These are phyloP conservation scores for Margaritifera margaritifera DNA, from an alignment of 2,888 invertebrate genomes.

Conservation along the genomic window DNA sequence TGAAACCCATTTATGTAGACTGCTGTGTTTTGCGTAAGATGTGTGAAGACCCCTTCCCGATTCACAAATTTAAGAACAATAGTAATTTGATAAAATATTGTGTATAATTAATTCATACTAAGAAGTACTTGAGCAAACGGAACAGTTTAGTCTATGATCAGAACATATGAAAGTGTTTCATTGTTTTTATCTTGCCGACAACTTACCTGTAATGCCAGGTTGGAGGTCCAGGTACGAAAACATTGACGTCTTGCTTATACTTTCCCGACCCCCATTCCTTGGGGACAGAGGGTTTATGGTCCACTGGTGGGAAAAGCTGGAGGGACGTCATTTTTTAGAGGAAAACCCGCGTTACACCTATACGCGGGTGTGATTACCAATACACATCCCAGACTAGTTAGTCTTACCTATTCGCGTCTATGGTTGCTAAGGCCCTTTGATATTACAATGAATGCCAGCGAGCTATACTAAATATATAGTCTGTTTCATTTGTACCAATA, in stretches of 20 bases:
- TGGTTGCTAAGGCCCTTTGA: slow-evolving; percentile 6
- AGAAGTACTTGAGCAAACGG: too few relatives aligned
- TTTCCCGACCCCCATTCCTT: slow-evolving; percentile 59
- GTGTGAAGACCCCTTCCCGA: too few relatives aligned
- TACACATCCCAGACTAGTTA: background rate
- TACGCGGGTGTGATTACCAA: too few relatives aligned
- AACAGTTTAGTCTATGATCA: background rate
- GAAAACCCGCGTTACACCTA: too few relatives aligned
- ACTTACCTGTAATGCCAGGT: slow-evolving; percentile 58
- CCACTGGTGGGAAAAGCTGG: slow-evolving; percentile 45
- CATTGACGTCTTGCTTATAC: slow-evolving; percentile 48
- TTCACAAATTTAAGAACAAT: too few relatives aligned
- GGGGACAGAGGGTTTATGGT: slow-evolving; percentile 39
- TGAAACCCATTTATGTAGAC: too few relatives aligned
- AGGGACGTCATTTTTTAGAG: slow-evolving; percentile 48
- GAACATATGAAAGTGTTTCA: background rate
- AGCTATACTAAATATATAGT: too few relatives aligned
- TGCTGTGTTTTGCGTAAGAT: too few relatives aligned
- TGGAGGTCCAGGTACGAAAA: slow-evolving; percentile 52
- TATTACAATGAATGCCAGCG: too few relatives aligned
- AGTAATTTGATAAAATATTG: too few relatives aligned
- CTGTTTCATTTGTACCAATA: too few relatives aligned
- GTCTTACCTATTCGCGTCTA: slow-evolving; percentile 5
- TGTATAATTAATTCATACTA: too few relatives aligned
- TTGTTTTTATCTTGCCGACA: background rate